Evolutionary conservation across 2,113 vertebrate genomes (phyloP), one percentile per base, ranked within the genome.

Genomic region (Egretta garzetta): DNA sequence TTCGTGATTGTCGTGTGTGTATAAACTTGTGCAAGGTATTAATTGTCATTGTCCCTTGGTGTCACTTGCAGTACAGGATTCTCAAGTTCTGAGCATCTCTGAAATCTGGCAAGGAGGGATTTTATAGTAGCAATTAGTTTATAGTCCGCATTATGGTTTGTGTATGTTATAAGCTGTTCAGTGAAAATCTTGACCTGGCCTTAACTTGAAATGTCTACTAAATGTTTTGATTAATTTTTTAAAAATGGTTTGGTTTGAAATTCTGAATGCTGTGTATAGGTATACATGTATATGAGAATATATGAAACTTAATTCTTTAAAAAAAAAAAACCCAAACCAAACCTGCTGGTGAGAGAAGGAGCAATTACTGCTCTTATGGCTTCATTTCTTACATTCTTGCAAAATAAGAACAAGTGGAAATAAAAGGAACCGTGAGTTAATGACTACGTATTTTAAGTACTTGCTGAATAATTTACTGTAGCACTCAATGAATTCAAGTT

Each of bases 401-500:
- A 59, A 84, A 96, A 67, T 91, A 84, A 67, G 58, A 67, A 33
- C 41, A 62, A 90, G 39, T 83, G 49, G 88, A 95, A 93, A 88
- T 76, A 90, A 62, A 94, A 86, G 33, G 47, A 87, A 60, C 60
- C 4, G 1, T 85, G 68, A 96, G 58, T 84, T 94, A 96, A 97
- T 92, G 67, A 41, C 52, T 85, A 30, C 0, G 0, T 88, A 52
- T 80, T 96, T 93, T 71, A 90, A 80, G 75, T 92, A 84, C 63
- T 96, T 93, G 74, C 83, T 93, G 74, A 95, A 76, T 93, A 90
- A 97, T 94, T 93, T 96, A 93, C 47, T 71, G 82, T 67, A 56
- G 52, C 41, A 56, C 60, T 93, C 47, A 66, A 94, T 91, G 58
- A 95, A 93, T 96, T 93, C 20, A 52, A 94, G 84, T 76, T 91